These are phyloP conservation scores for Ceratina calcarata DNA, from an alignment of 1,140 invertebrate species.

Conservation along the genomic window DNA sequence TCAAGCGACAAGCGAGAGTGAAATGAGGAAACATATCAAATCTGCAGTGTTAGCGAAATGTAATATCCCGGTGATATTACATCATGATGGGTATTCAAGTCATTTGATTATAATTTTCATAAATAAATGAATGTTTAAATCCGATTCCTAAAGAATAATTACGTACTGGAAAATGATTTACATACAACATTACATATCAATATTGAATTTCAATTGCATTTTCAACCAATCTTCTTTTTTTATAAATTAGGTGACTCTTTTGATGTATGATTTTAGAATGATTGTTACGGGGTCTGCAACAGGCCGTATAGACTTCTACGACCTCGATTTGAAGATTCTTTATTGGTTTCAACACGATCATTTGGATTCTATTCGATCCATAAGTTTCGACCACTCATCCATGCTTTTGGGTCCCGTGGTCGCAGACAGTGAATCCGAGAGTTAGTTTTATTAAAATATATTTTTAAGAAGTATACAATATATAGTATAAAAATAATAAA, in stretches of 20 bases:
- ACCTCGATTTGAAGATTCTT: slow-evolving; percentile 80
- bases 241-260: neutral
- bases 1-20: neutral
- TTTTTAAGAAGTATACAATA: neutral
- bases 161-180: neutral
- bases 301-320: slow-evolving; percentile 82
- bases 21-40: slow-evolving; percentile 55
- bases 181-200: slow-evolving; percentile 8
- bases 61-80: slow-evolving; percentile 57
- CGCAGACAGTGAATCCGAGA: slow-evolving; percentile 1
- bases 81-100: slow-evolving; percentile 55
- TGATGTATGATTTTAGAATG: slow-evolving; percentile 69
- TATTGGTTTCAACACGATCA: slow-evolving; percentile 80
- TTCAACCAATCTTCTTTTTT: neutral
- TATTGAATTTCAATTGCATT: neutral
- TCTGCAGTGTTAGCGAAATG: slow-evolving; percentile 56
- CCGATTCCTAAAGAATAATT: too few relatives aligned
- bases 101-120: neutral
- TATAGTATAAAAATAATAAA: too few relatives aligned
- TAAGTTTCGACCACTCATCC: slow-evolving; percentile 79
- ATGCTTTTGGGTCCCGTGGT: slow-evolving; percentile 17
- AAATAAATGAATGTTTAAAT: neutral
- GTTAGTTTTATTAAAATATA: slow-evolving; percentile 24
- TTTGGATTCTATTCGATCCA: slow-evolving; percentile 76
- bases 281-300: slow-evolving; percentile 79